Evolutionary conservation across 2,888 invertebrate species (phyloP), one percentile per base, ranked within the genome.

Genomic region (Catocala nupta): DNA sequence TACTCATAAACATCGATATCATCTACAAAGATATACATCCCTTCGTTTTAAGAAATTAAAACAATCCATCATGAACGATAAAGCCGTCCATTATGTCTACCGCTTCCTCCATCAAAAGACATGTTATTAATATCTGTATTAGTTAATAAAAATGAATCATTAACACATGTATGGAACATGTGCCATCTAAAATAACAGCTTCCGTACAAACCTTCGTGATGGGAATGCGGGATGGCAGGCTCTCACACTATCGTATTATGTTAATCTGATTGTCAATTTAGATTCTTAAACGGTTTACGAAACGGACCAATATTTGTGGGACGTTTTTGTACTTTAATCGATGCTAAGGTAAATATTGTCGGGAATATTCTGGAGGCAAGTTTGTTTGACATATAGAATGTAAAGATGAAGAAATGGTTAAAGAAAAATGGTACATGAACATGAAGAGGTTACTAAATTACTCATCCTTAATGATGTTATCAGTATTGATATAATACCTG

Each of bases 191-290:
- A 71, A 55, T 63, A 68, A 69, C 53, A 63, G 76, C 76, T 76
- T 70, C 76, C 72, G 74, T 60, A 65, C 45, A 8, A 4, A 43
- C 50, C 45, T 51, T 39, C 42, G 25, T 55, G 55, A 65, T 70
- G 65, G 50, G 72, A 74, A 67, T 54, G 42, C 44, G 56, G 52
- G 62, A 58, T 59, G 43, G 9, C 44, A 49, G 51, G 54, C 59
- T 68, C 66, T 63, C 72, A 73, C 67, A 65, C 66, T 68, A 36
- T 47, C 33, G 59, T 52, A 59, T 57, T 80, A 85, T 84, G 84
- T 77, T 84, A 85, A 84, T 83, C 54, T 53, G 43, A 81, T 73
- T 79, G 81, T 81, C 82, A 80, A 80, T 81, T 81, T 76, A 70
- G 72, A 77, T 78, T 80, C 76, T 71, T 71, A 75, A 80, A 78